Conservation (phyloP, 2,797 vertebrate genomes). For the Echeneis naucrates region DNA sequence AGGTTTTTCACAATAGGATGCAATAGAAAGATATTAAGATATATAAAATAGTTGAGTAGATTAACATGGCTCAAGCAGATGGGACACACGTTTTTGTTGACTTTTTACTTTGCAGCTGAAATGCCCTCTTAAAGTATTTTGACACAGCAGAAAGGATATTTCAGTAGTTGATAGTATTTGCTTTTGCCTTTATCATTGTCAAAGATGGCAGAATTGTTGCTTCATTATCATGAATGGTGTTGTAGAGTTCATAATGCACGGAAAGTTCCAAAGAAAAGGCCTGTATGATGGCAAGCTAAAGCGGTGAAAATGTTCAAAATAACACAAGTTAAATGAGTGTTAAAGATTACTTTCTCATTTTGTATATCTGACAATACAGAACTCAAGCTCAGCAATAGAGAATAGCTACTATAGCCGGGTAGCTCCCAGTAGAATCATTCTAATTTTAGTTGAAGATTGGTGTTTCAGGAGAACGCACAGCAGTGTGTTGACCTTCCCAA, state of each 20-base stretch:
- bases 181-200: no score
- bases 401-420: neutral
- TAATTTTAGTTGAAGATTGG: neutral
- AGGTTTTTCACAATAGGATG: neutral
- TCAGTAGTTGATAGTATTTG: neutral
- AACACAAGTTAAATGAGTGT: neutral
- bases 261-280: no score
- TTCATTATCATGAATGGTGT: no score
- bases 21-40: conserved; percentile 2
- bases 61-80: conserved; percentile 23
- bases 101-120: conserved; percentile 31
- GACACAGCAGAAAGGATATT: conserved; percentile 11
- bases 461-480: neutral
- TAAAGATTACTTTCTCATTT: no score
- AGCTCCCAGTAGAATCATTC: neutral
- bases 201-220: no score
- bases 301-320: no score
- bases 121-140: conserved; percentile 24
- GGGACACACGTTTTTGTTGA: conserved; percentile 27
- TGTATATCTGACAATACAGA: neutral
- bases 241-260: no score
- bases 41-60: neutral
- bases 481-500: neutral
- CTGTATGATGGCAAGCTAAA: no score
- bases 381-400: neutral